Evolutionary conservation across 2,113 vertebrate genomes (phyloP), one percentile per base, ranked within the genome.

Genomic region (Saccopteryx leptura): DNA sequence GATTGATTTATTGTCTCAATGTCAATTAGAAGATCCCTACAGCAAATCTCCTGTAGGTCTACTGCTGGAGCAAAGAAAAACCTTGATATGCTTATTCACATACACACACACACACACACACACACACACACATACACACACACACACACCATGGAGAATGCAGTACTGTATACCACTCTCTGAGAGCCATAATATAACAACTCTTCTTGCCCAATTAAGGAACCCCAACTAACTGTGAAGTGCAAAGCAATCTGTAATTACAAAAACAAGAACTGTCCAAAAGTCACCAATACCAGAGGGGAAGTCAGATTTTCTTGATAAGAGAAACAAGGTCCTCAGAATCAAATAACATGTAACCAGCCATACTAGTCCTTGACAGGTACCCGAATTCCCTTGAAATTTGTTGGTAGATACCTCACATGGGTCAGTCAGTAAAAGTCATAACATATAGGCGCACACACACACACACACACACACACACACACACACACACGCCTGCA

Each of bases 341-440:
- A 88, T 86, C 68, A 97, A 93, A 65, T 26, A 97, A 97, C 98
- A 97, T 97, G 97, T 97, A 97, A 97, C 81, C 89, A 96, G 61
- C 94, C 85, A 95, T 97, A 79, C 96, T 94, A 97, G 89, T 92
- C 96, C 92, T 71, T 85, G 69, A 88, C 39, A 75, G 95, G 76
- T 24, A 86, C 74, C 88, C 93, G 50, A 61, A 97, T 90, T 93
- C 85, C 83, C 81, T 97, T 97, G 86, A 23, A 21, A 96, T 97
- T 78, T 92, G 93, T 88, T 93, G 89, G 95, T 96, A 88, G 72
- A 85, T 39, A 95, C 80, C 89, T 92, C 21, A 39, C 39, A 39
- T 39, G 39, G 4, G 9, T 69, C 66, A 90, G 54, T 90, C 79
- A 65, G 61, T 80, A 71, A 76, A 83, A 93, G 48, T 48, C 88